Base-by-base conservation (phyloP, 2,888 invertebrate species). In the Odontomyia ornata region DNA sequence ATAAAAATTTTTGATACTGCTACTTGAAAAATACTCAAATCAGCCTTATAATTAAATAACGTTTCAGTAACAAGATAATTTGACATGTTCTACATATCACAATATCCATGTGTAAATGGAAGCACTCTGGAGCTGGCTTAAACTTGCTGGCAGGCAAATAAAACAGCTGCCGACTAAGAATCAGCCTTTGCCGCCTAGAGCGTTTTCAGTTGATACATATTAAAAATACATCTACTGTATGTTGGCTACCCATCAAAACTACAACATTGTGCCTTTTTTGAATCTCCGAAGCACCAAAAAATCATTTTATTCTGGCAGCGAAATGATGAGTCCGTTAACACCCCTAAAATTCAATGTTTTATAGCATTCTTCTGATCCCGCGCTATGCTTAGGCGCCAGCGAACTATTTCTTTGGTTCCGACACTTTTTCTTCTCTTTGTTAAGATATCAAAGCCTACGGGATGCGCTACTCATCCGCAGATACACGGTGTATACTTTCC, bases 311-410 rank as follows among this genome's bases (percentile, higher is more conserved):
- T 60, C 76, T 52, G 47, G 56, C 65, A 65, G 47, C 76, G 56
- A 60, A 65, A 76, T 46, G 36, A 57, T 36, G 75, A 69, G 64
- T 46, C n/a, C 64, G 75, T 75, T 47, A 62, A 62, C 75, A 75
- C 75, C 75, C 75, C 75, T 64, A 75, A 75, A 56, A 21, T 11
- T 47, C n/a, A 30, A 21, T 56, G 27, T 75, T 75, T 62, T 56
- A 25, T 30, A 73, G 72, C 57, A 21, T 56, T 27, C 64, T 27
- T 27, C 27, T 52, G 47, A 56, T 25, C 52, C 21, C 64, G 30
- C 25, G 28, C 64, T 7, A 28, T 30, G 46, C 23, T 60, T 27
- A 77, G 79, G 79, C 79, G 79, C 79, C 79, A 76, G 76, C 64
- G 75, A 73, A 15, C 47, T 62, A 47, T 21, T 72, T 64, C 76